A percentile compares a stretch with the other conserved stretches of the same genome.
Evolutionary conservation across 2,113 vertebrate genomes (phyloP).

Genomic region (Carollia perspicillata): DNA sequence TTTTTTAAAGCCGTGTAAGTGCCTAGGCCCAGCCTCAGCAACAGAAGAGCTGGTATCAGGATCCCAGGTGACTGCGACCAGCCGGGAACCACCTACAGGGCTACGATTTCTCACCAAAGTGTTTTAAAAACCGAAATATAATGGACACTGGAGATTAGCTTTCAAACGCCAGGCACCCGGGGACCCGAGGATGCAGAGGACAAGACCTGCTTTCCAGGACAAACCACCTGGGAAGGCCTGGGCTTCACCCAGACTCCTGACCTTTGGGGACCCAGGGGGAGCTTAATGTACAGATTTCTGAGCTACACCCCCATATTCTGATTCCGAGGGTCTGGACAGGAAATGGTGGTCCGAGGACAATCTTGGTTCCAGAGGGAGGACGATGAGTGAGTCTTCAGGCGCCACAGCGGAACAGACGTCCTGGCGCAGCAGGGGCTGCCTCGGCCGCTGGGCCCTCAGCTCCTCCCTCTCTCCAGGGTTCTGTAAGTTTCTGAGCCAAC

Average conservation of each 20-base stretch:
- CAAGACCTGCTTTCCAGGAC: neutral
- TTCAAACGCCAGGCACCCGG: neutral
- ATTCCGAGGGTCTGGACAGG: neutral
- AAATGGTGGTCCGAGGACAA: neutral
- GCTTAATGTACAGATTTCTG: neutral
- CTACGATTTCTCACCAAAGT: neutral
- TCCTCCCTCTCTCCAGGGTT: too few species aligned
- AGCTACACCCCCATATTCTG: neutral
- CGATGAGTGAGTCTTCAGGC: neutral
- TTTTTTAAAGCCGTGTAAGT: too few species aligned
- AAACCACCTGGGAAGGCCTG: too few species aligned
- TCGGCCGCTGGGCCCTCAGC: accelerated
- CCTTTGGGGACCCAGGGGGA: too few species aligned
- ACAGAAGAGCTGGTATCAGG: neutral
- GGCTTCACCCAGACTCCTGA: neutral
- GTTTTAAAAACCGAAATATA: neutral
- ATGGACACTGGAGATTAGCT: neutral
- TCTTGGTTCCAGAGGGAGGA: accelerated
- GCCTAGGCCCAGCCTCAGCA: neutral
- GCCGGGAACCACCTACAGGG: neutral
- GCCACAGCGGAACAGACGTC: accelerated
- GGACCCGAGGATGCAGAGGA: neutral
- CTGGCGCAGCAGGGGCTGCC: too few species aligned
- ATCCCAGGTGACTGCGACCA: accelerated
- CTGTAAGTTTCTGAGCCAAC: accelerated